Evolutionary conservation across 2,888 invertebrate species (phyloP).

Genomic region (Pseudococcus longispinus): DNA sequence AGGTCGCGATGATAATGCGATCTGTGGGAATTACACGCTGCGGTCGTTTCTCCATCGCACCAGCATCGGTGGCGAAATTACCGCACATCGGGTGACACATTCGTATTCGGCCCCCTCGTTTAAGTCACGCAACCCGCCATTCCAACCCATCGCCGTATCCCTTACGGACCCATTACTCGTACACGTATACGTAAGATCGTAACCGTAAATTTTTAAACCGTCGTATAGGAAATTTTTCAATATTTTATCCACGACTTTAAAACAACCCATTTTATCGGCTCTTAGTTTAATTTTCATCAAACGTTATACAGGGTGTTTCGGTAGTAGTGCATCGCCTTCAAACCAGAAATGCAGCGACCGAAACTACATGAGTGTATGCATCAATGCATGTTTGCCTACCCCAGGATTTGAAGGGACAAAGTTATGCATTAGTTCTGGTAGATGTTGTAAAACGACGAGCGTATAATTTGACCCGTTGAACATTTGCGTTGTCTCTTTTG

Average conservation of each 20-base stretch:
- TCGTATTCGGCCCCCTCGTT: constrained; percentile 45
- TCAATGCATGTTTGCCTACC: no score
- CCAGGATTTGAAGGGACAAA: no score
- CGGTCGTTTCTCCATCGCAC: constrained; percentile 21
- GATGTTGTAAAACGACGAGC: no score
- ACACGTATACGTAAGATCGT: constrained; percentile 2
- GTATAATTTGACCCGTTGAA: no score
- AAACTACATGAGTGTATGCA: no score
- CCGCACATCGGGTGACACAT: constrained; percentile 30
- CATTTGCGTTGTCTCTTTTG: no score
- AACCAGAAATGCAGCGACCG: no score
- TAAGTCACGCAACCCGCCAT: neutral
- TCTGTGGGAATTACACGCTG: constrained; percentile 47
- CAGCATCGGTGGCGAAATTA: constrained; percentile 20
- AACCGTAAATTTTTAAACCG: constrained; percentile 33
- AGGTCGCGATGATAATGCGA: constrained; percentile 39
- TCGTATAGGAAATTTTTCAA: constrained; percentile 32
- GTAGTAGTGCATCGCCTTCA: no score
- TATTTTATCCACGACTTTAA: neutral
- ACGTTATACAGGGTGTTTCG: no score
- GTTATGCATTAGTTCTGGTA: no score
- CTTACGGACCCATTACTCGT: constrained; percentile 44
- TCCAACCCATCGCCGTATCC: neutral
- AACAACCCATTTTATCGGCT: neutral
- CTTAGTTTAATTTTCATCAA: constrained; percentile 33